Conservation (phyloP, 1,140 invertebrate species). For the Cydia amplana region DNA sequence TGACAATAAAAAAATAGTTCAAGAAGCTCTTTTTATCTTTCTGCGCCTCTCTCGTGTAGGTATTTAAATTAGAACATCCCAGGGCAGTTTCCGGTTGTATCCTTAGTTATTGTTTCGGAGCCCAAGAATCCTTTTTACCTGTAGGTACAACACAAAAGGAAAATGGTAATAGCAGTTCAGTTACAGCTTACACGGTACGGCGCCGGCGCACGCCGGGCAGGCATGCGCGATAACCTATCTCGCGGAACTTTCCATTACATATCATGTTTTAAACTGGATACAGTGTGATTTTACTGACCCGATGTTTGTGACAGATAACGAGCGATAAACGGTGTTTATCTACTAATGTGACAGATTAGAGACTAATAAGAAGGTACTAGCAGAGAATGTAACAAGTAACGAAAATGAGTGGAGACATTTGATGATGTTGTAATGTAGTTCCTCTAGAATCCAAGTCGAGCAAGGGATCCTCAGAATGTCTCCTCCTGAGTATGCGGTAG, state of each 20-base stretch:
- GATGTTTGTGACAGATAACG: conserved; percentile 29
- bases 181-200: neutral
- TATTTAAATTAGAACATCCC: too few species aligned
- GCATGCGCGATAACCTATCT: conserved; percentile 49
- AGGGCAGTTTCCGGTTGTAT: too few species aligned
- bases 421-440: too few species aligned
- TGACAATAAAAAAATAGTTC: too few species aligned
- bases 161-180: neutral
- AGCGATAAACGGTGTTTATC: conserved; percentile 15
- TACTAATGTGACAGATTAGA: neutral
- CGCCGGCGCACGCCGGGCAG: conserved; percentile 35
- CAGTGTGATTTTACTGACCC: conserved; percentile 23
- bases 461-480: too few species aligned
- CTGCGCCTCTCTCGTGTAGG: too few species aligned
- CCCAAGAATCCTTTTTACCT: too few species aligned
- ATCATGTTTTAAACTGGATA: conserved; percentile 16
- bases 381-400: neutral
- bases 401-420: too few species aligned
- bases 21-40: too few species aligned
- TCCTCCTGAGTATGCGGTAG: too few species aligned
- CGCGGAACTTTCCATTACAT: conserved; percentile 46
- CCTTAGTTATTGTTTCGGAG: too few species aligned
- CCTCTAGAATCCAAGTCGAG: too few species aligned
- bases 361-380: neutral
- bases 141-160: neutral